Evolutionary conservation across 2,797 vertebrate genomes (phyloP).

Genomic region (Esox masquinongy): DNA sequence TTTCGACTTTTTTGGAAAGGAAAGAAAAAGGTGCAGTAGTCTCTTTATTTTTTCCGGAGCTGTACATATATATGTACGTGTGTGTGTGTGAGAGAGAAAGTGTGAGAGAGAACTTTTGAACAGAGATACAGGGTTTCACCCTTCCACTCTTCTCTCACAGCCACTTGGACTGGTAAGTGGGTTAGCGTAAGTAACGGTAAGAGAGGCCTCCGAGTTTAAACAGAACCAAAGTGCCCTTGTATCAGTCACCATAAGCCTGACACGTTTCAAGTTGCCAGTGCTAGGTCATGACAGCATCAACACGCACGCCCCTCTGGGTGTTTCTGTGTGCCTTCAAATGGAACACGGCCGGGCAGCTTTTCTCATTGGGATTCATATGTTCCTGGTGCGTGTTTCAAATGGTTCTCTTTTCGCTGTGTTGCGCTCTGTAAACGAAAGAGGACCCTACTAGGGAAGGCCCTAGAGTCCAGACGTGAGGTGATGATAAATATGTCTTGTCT

Average conservation of each 20-base stretch:
- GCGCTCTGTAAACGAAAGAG: background rate
- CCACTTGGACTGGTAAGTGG: constrained; percentile 17
- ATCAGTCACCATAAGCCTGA: constrained; percentile 17
- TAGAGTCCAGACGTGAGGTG: constrained; percentile 26
- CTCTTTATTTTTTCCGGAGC: no score
- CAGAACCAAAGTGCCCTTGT: constrained; percentile 29
- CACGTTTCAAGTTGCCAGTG: constrained; percentile 24
- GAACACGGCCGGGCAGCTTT: background rate
- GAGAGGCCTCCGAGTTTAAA: background rate
- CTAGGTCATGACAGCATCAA: constrained; percentile 36
- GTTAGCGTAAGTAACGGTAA: no score
- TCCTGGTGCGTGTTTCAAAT: background rate
- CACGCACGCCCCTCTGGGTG: background rate
- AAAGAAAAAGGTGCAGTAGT: no score
- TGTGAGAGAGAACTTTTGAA: no score
- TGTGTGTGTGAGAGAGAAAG: no score
- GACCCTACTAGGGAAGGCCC: background rate
- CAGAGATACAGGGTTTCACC: no score
- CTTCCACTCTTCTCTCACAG: background rate
- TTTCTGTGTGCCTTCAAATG: constrained; percentile 14
- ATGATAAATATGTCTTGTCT: constrained; percentile 52
- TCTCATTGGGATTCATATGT: constrained; percentile 26
- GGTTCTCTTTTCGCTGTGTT: background rate
- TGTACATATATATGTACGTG: no score
- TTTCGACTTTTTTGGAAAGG: no score